Evolutionary conservation across 1,140 invertebrate genomes (phyloP), one percentile per base, ranked within the genome.

Genomic region (Ptiloglossa arizonensis): DNA sequence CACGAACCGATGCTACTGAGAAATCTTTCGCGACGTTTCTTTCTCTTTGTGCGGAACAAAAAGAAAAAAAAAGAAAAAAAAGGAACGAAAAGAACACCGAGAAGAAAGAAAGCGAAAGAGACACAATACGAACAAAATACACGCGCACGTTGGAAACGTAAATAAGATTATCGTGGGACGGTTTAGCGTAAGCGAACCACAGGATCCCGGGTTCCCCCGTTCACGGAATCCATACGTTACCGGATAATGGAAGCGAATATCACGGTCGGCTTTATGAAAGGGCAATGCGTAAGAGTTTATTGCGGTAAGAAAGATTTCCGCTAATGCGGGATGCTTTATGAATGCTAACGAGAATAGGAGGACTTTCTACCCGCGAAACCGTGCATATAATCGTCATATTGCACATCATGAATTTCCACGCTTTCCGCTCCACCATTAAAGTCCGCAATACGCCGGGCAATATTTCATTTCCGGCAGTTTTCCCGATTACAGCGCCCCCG

Each of bases 401-500:
- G 48, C 48, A 50, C 46, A 56, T 63, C 71, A 29, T 74, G 62
- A 66, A 50, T 63, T 74, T 74, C 71, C 71, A 74, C 48, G 19
- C 66, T 74, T 74, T 56, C 48, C 24, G n/a, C 35, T n/a, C 50
- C 38, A 15, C 62, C 27, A 66, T 74, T 74, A 66, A 54, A 44
- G 13, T 48, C 46, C 17, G 32, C 48, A 38, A 54, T 66, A 56
- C 48, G 17, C 13, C 62, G 6, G 27, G 60, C 38, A 22, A 66
- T 66, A 66, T 74, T 66, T 74, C 71, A 74, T 74, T 74, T 56
- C 71, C 62, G 48, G 35, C 62, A 35, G 46, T 66, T 52, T 74
- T 41, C 62, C 54, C 60, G 48, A 66, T 74, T 66, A 66, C 32
- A 15, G 44, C 32, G 24, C 5, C 5, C n/a, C 70, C 27, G 13